Evolutionary conservation across 2,888 invertebrate species (phyloP), one percentile per base, ranked within the genome.

Genomic region (Beris morrisii): DNA sequence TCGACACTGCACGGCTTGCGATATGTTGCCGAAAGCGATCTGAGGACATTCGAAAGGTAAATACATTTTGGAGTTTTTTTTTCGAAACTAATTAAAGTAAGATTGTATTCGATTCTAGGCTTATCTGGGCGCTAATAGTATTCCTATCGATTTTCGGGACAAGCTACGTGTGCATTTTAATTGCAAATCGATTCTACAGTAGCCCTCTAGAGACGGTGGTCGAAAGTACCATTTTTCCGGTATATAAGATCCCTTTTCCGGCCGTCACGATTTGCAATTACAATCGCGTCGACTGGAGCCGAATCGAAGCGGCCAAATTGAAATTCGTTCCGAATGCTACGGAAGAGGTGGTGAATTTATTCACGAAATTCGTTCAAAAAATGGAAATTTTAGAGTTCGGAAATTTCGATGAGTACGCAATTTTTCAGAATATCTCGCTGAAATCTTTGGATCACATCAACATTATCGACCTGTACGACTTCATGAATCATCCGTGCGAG

Each of bases 231-330:
- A 78, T 79, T 59, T 78, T 73, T 71, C 78, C 80, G 0, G 75
- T 80, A 0, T 76, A 76, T 61, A 72, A 76, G 57, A 75, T 80
- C 3, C 67, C 72, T 0, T 80, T 77, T 69, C 80, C 80, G 5
- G 78, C 80, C 2, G 73, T 80, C 3, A 78, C 72, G 3, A 69
- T 80, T 50, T 80, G 80, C 64, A 74, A 76, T 48, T 71, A 74
- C 31, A 77, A 78, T 71, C 78, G 80, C 55, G 69, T 80, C 13
- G 76, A 80, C 66, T 80, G 79, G 79, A 69, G 67, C 32, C 75
- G 72, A 52, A 67, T 79, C 56, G 72, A 74, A 3, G 71, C 71
- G 12, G 78, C 78, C 13, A 74, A 74, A 65, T 9, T 65, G 4
- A 7, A 69, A 65, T 79, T 78, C 66, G 68, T 79, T 13, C 75